Evolutionary conservation across 2,888 invertebrate genomes (phyloP), one percentile per base, ranked within the genome.

Genomic region (Eulithis prunata): DNA sequence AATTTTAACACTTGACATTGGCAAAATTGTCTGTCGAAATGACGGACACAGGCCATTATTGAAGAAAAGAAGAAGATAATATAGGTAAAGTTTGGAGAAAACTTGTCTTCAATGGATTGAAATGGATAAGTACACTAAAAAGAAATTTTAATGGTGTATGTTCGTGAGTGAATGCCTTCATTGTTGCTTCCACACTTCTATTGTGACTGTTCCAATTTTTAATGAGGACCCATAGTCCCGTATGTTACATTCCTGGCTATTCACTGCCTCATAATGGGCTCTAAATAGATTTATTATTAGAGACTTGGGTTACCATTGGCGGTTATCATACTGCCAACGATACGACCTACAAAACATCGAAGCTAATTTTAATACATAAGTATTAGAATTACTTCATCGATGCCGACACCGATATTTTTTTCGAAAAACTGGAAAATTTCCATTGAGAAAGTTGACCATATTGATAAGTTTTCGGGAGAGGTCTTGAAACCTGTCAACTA

Each of bases 141-240:
- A 71, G 54, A 66, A 64, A 46, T 69, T 73, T 75, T 75, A 71
- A 74, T 71, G 75, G 75, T 71, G 49, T 54, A 71, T 68, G 72
- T 77, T 76, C 75, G 72, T 70, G 71, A 64, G 64, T 81, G 85
- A 85, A 86, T 84, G 83, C 80, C 77, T 80, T 79, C 83, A 86
- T 86, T 87, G 84, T 86, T 79, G 79, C 78, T 76, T 77, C 74
- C 78, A 78, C 78, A 75, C 72, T 69, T 71, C 81, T 75, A 83
- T 86, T 86, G 84, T 84, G 71, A 70, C 64, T 58, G 73, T 74
- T 71, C 70, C 74, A 72, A 76, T 78, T 79, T 79, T 80, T 84
- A 85, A 86, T 85, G 84, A 85, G 84, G 78, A 71, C 75, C 67
- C 66, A 72, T 72, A 57, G 78, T 71, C 75, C 67, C 66, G 71